Base-by-base conservation (phyloP, 2,888 invertebrate species). In the Nomada fucata region DNA sequence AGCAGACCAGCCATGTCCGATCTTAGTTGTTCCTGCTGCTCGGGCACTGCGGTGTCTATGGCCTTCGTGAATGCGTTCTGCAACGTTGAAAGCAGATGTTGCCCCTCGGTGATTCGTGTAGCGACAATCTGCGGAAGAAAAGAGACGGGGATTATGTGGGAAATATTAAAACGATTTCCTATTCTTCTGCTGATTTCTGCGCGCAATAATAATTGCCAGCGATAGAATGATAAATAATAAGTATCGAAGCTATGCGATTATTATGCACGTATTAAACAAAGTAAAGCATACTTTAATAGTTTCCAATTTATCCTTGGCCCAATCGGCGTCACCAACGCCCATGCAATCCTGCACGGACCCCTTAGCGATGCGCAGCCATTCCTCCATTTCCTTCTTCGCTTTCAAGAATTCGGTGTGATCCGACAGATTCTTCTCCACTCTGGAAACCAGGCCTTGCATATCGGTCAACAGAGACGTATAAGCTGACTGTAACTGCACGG, bases 381-480 rank as follows among this genome's bases (percentile, higher is more conserved):
- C 95, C 85, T 97, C 96, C 88, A 98, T 95, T 89, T 97, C 97
- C 80, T 96, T 95, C 91, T 98, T 97, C 23, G 97, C 97, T 89
- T 97, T 97, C 10, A 97, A 95, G 93, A 98, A 98, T 92, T 98
- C 98, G 0, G 97, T 97, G 91, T 98, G 98, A 92, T 98, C 98
- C 0, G 97, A 97, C 0, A 98, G 94, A 93, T 97, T 98, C 94
- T 98, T 98, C 92, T 98, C 98, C 15, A 98, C 96, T 91, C 97
- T 97, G 1, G 97, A 96, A 26, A 98, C 97, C 57, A 98, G 94
- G 77, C 96, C 96, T 94, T 98, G 98, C 44, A 97, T 96, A 83
- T 96, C 96, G 0, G 97, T 97, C 44, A 98, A 93, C 18, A 98
- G 93, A 85, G 96, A 96, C 0, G 97, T 97, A 91, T 98, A 98